Evolutionary conservation across 1,140 invertebrate species (phyloP), one percentile per base, ranked within the genome.

Genomic region (Drosophila navojoa): DNA sequence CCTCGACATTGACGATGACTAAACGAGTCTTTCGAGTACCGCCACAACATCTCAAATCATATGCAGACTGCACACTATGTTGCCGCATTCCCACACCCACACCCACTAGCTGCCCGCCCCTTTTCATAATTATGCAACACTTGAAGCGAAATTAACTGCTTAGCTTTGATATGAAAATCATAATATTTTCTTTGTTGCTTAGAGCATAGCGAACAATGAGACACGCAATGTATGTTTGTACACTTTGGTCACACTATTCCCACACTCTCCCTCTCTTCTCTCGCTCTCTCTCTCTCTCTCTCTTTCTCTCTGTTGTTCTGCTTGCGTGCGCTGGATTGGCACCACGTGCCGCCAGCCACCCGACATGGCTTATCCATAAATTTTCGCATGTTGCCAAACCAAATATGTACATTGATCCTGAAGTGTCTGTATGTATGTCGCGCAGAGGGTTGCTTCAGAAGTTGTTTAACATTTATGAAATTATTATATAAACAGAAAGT

Each of bases 361-460:
- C 54, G 25, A 29, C 44, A 64, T 19, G 19, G 53, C 59, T 77
- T 77, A 70, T 77, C 64, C 75, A 74, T 70, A 77, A 69, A 77
- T 70, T 64, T 74, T 55, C 54, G 66, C 71, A 55, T 75, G 66
- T 59, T 61, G 55, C 55, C 55, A 75, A 75, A 60, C 49, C 44
- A 70, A 59, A 63, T 70, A 62, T 68, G 62, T 73, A 71, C 62
- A 76, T 76, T 67, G 54, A 67, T 67, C 59, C 70, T 59, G 66
- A 45, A 22, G 22, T 53, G n/a, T 71, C 59, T 19, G 45, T 38
- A 47, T 29, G 7, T 53, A 53, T 54, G 6, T 4, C 11, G 25
- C 10, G 4, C 9, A 11, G 47, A 53, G 22, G 61, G 29, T 40
- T 32, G 49, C 19, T 35, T 9, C 0, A 47, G 1, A 32, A 40